Percentiles rank a stretch among this genome's conserved stretches.
Evolutionary conservation across 1,140 invertebrate species (phyloP).

Genomic region (Solen grandis): DNA sequence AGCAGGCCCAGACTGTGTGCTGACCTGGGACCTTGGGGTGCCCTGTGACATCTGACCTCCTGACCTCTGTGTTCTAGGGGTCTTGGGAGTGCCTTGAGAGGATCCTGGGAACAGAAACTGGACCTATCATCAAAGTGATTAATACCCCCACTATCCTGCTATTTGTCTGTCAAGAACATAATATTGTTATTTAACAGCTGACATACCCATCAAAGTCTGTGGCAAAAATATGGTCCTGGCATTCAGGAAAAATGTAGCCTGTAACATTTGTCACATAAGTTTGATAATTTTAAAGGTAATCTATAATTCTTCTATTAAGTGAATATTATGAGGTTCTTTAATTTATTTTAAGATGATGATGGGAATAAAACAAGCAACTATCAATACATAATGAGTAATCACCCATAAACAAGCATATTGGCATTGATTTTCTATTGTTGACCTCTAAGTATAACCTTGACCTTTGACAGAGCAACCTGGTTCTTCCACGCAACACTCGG

Average conservation of each 20-base stretch:
- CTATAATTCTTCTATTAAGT: no score
- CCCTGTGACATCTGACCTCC: slow-evolving; percentile 42
- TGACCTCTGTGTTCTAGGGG: not conserved
- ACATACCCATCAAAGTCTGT: not conserved
- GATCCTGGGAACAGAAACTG: slow-evolving; percentile 1
- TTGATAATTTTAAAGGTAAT: no score
- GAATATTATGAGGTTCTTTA: no score
- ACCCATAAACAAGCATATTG: no score
- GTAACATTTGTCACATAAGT: not conserved
- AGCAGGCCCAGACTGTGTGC: not conserved
- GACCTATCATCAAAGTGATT: not conserved
- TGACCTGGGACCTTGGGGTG: slow-evolving; percentile 46
- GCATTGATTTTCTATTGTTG: no score
- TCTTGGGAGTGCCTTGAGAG: slow-evolving; percentile 22
- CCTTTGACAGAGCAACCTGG: no score
- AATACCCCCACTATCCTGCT: no score
- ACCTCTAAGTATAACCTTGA: no score
- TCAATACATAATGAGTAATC: no score
- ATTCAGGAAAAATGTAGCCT: not conserved
- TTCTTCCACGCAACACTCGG: no score
- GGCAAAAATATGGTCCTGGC: not conserved
- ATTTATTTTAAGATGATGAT: no score
- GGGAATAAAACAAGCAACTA: no score
- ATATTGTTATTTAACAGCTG: not conserved
- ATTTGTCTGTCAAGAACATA: not conserved